Conservation (phyloP, 2,888 invertebrate genomes). For the Plusia festucae region DNA sequence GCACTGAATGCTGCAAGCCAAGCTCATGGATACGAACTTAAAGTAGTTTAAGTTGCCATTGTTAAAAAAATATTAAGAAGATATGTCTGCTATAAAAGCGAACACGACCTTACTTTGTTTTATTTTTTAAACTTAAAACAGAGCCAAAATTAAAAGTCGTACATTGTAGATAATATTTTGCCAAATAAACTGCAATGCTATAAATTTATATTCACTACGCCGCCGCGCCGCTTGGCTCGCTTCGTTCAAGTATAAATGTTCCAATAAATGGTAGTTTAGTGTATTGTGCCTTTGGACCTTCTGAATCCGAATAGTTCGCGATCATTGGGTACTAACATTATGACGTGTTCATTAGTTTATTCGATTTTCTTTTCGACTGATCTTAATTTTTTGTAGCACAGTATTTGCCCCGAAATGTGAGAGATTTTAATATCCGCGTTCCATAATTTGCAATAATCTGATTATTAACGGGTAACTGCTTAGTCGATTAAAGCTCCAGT, state of each 20-base stretch:
- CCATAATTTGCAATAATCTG: slow-evolving; percentile 44
- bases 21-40: not conserved
- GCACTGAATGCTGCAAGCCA: not conserved
- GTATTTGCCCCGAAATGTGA: slow-evolving; percentile 15
- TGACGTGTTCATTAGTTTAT: slow-evolving; percentile 52
- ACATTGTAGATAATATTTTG: slow-evolving; percentile 57
- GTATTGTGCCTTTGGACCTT: slow-evolving; percentile 53
- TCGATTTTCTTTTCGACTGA: slow-evolving; percentile 56
- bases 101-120: slow-evolving; percentile 23
- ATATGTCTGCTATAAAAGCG: slow-evolving; percentile 7
- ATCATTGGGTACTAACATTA: slow-evolving; percentile 63
- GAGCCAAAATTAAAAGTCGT: slow-evolving; percentile 51
- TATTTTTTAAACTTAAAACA: slow-evolving; percentile 39
- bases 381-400: slow-evolving; percentile 46
- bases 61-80: slow-evolving; percentile 14
- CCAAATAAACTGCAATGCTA: slow-evolving; percentile 63
- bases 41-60: not conserved
- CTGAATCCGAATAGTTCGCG: slow-evolving; percentile 58
- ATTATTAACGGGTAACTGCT: slow-evolving; percentile 39
- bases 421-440: slow-evolving; percentile 16
- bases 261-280: slow-evolving; percentile 60
- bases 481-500: slow-evolving; percentile 33
- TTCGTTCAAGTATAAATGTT: slow-evolving; percentile 54
- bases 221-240: slow-evolving; percentile 63
- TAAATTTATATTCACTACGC: slow-evolving; percentile 63